Base-by-base conservation (phyloP, 2,888 invertebrate genomes). In the Rhamphomyia laevipes region DNA sequence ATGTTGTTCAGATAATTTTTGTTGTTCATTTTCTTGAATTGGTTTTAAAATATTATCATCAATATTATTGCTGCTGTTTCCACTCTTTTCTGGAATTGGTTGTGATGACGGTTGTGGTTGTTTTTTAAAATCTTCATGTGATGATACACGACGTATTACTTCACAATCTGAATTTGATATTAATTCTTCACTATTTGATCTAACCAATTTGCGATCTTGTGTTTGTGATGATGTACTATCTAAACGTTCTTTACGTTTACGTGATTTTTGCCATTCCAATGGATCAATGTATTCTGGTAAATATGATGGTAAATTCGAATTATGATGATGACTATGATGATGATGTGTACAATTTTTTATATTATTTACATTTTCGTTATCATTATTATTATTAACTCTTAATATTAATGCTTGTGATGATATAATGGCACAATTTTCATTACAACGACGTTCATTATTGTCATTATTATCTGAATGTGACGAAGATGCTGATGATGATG, bases 181-280 rank as follows among this genome's bases (percentile, higher is more conserved):
- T 51, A 77, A 64, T 61, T 79, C 79, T 62, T 79, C 78, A 49
- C 78, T 78, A 63, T 77, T 78, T 45, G 78, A 78, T 55, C 78
- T 72, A 53, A 77, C 75, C 51, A 77, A 73, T 63, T 80, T 80
- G 50, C 77, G 73, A 60, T 80, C 80, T 55, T 74, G 74, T 43
- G 73, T 74, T 48, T 72, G 66, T 27, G 76, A 77, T 54, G 75
- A 75, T 53, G 61, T 68, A 63, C 78, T 78, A 64, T 80, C 80
- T 59, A 78, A 76, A 42, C 80, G 73, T 62, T 80, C 80, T 65
- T 80, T 80, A 55, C 80, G 73, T 63, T 80, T 80, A 50, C 79
- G 68, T 37, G 77, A 67, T 60, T 66, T 70, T 55, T 69, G 68
- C 69, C 70, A 70, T 65, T 71, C 71, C 50, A 65, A 51, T 38